Conservation (phyloP, 2,113 vertebrate species). For the Rhagologus leucostigma region DNA sequence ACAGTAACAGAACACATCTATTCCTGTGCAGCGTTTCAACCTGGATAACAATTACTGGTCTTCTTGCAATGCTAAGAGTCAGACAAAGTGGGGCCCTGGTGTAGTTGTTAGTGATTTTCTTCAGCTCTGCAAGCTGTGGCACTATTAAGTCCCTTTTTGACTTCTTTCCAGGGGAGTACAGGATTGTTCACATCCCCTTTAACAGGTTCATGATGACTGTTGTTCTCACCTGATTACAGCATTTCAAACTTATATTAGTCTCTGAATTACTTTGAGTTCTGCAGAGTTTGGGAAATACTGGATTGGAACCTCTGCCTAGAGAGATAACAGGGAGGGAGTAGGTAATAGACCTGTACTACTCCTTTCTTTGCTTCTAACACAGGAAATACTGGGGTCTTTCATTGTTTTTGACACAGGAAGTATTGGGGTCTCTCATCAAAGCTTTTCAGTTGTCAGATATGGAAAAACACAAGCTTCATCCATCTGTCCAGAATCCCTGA, state of each 20-base stretch:
- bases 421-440: neutral
- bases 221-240: neutral
- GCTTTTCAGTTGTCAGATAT: neutral
- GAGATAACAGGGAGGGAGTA: neutral
- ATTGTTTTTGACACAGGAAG: neutral
- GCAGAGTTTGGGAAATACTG: neutral
- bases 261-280: neutral
- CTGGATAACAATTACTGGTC: neutral
- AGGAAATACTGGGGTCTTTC: neutral
- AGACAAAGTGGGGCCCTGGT: neutral
- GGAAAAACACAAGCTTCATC: neutral
- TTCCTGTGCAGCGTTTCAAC: neutral
- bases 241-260: neutral
- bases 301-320: neutral
- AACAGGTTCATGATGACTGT: neutral
- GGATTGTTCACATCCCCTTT: neutral
- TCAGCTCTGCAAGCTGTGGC: neutral
- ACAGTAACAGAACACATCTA: neutral
- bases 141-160: neutral
- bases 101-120: neutral
- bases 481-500: neutral
- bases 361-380: neutral
- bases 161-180: neutral
- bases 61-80: neutral
- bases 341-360: neutral